Conservation (phyloP, 1,140 invertebrate species). For the Hypsibius dujardini region DNA sequence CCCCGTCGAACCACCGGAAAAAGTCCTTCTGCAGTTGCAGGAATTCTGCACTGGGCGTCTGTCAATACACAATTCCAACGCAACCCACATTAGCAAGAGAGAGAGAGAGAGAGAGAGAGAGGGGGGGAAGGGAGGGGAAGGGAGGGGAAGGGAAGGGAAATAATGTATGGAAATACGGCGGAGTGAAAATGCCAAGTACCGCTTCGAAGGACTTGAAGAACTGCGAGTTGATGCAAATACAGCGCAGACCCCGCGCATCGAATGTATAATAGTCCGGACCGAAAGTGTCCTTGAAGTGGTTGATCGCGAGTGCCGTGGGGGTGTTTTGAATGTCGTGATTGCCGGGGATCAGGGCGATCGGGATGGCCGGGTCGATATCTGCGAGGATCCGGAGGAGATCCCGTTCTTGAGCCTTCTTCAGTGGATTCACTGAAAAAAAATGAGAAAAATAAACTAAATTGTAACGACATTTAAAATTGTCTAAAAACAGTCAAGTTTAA, state of each 20-base stretch:
- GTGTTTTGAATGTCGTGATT: constrained; percentile 42
- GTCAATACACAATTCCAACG: too few relatives aligned
- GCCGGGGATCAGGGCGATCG: constrained; percentile 40
- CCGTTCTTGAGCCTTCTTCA: constrained; percentile 29
- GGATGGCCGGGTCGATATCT: constrained; percentile 34
- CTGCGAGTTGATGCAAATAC: constrained; percentile 41
- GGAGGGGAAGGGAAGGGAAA: too few relatives aligned
- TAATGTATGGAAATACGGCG: too few relatives aligned
- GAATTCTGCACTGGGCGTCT: neutral
- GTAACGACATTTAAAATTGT: too few relatives aligned
- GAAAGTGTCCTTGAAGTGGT: constrained; percentile 33
- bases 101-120: neutral
- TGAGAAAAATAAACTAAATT: too few relatives aligned
- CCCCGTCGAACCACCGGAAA: constrained; percentile 17
- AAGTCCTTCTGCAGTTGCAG: neutral
- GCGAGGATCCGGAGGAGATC: constrained; percentile 36
- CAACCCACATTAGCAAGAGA: too few relatives aligned
- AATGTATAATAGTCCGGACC: constrained; percentile 43
- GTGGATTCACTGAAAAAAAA: neutral
- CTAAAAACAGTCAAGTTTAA: too few relatives aligned
- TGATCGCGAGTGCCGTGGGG: constrained; percentile 34
- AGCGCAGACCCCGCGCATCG: constrained; percentile 38
- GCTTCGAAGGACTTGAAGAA: constrained; percentile 26
- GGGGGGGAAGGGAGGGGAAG: neutral
- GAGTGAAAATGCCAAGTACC: neutral